phyloP scores from a whole-genome alignment of 2,113 vertebrate genomes.

The Lampris incognitus region DNA sequence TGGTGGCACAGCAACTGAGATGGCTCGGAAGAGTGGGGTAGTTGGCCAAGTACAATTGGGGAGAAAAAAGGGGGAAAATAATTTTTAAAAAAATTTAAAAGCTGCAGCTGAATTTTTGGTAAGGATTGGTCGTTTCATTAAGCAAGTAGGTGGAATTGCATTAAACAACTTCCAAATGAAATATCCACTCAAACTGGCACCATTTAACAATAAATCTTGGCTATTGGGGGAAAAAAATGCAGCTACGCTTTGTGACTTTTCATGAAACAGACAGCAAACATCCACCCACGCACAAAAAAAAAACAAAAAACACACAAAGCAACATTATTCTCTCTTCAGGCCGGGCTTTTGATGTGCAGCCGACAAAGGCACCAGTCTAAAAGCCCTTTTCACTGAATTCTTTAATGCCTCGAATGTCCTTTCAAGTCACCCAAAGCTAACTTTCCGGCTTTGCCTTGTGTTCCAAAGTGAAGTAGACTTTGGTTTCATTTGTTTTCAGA shows the following conservation, averaged over 20 bases:
- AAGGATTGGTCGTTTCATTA: too few species aligned
- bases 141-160: too few species aligned
- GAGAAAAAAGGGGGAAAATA: too few species aligned
- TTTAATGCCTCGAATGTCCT: slow-evolving; percentile 61
- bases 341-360: slow-evolving; percentile 73
- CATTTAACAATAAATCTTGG: background rate
- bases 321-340: slow-evolving; percentile 66
- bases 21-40: too few species aligned
- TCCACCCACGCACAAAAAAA: slow-evolving; percentile 50
- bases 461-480: slow-evolving; percentile 64
- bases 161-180: too few species aligned
- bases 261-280: slow-evolving; percentile 54
- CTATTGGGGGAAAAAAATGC: slow-evolving; percentile 1
- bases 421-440: slow-evolving; percentile 75
- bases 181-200: background rate
- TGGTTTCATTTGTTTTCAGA: slow-evolving; percentile 67
- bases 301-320: slow-evolving; percentile 66
- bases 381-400: slow-evolving; percentile 66
- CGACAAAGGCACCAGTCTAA: slow-evolving; percentile 75
- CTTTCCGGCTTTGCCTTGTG: slow-evolving; percentile 68
- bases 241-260: slow-evolving; percentile 44
- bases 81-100: too few species aligned
- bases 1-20: too few species aligned
- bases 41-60: too few species aligned
- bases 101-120: too few species aligned